These are phyloP conservation scores for Tenthredo amoena DNA, from an alignment of 2,888 invertebrate genomes.

Conservation along the genomic window DNA sequence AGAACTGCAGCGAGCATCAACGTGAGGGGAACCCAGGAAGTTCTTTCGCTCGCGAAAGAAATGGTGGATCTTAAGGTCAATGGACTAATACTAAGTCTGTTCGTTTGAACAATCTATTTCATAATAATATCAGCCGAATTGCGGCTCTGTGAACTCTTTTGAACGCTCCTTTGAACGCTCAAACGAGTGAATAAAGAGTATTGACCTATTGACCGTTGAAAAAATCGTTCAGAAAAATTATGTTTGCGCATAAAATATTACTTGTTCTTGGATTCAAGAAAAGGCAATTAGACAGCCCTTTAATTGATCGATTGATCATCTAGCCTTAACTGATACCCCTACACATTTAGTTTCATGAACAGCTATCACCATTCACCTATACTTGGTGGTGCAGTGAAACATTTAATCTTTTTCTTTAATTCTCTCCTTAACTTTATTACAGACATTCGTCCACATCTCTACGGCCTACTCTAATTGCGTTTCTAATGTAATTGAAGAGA, in stretches of 20 bases:
- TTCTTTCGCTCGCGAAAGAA: conserved; percentile 83
- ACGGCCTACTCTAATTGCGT: conserved; percentile 74
- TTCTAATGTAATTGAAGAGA: conserved; percentile 70
- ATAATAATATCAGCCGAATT: too few relatives aligned
- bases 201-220: too few relatives aligned
- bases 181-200: too few relatives aligned
- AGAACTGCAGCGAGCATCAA: conserved; percentile 84
- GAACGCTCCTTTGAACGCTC: too few relatives aligned
- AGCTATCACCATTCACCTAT: neutral
- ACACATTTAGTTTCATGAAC: neutral
- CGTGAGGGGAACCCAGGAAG: conserved; percentile 83
- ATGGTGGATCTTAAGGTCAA: conserved; percentile 84
- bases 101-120: too few relatives aligned
- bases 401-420: neutral
- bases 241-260: too few relatives aligned
- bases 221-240: too few relatives aligned
- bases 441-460: conserved; percentile 74
- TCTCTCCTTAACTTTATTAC: neutral
- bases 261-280: too few relatives aligned
- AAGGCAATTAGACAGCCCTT: too few relatives aligned
- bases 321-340: neutral
- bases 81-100: neutral
- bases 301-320: too few relatives aligned
- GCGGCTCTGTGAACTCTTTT: too few relatives aligned
- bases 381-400: neutral